Evolutionary conservation across 1,140 invertebrate species (phyloP).

Genomic region (Heliothis subflexa): DNA sequence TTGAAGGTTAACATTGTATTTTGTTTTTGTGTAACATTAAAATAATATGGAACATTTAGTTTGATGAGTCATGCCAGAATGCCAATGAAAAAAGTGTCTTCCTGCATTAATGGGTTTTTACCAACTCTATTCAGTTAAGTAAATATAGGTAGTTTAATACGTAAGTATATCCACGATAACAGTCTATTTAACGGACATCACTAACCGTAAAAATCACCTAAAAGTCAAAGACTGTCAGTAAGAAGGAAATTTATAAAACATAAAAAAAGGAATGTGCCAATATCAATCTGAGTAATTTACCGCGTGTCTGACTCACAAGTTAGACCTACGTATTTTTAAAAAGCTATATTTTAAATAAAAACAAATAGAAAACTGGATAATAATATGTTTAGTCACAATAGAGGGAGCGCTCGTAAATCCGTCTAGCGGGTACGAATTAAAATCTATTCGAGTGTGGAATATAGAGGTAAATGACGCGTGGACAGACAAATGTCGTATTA

Average conservation of each 20-base stretch:
- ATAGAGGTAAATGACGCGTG: conserved; percentile 62
- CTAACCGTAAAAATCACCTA: conserved; percentile 40
- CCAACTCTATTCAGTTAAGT: too few species aligned
- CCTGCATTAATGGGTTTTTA: too few species aligned
- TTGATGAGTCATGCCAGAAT: background rate
- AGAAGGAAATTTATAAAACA: conserved; percentile 35
- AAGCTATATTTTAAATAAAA: conserved; percentile 34
- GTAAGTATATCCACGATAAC: conserved; percentile 27
- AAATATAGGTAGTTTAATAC: background rate
- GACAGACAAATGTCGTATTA: conserved; percentile 61
- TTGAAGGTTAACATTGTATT: background rate
- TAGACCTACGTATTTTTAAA: conserved; percentile 30
- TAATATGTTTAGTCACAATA: conserved; percentile 74
- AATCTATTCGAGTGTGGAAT: conserved; percentile 63
- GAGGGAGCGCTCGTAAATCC: conserved; percentile 67
- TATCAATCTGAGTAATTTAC: conserved; percentile 37
- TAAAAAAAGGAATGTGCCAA: conserved; percentile 44
- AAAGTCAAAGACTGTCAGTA: conserved; percentile 38
- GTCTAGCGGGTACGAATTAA: conserved; percentile 65
- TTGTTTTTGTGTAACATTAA: background rate
- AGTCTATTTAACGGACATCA: conserved; percentile 16
- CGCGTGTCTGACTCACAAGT: conserved; percentile 14
- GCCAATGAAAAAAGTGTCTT: too few species aligned
- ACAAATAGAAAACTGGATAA: conserved; percentile 54
- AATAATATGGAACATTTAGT: too few species aligned